A percentile compares a stretch with the other conserved stretches of the same genome.
Conservation (phyloP, 2,888 invertebrate genomes). For the Malacosoma neustria region DNA sequence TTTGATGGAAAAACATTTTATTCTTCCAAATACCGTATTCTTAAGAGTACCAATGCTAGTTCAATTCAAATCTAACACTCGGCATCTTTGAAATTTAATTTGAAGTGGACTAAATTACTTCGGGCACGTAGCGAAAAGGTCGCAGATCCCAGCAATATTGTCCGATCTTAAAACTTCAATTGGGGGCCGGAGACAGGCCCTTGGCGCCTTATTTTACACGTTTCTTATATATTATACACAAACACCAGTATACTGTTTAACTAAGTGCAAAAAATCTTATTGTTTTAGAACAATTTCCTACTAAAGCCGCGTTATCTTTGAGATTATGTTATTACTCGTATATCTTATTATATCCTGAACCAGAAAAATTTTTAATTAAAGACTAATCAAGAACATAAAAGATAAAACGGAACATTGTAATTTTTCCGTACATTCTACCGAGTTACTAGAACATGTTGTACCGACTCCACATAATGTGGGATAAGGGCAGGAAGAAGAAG, state of each 20-base stretch:
- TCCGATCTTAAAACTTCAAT: background rate
- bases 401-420: too few species aligned
- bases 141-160: background rate
- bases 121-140: background rate
- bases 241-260: background rate
- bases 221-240: background rate
- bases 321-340: too few species aligned
- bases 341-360: too few species aligned
- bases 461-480: too few species aligned
- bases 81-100: background rate
- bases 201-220: background rate
- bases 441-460: too few species aligned
- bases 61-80: background rate
- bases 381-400: too few species aligned
- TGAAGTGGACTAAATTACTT: background rate
- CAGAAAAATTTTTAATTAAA: too few species aligned
- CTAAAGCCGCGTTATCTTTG: too few species aligned
- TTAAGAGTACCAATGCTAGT: background rate
- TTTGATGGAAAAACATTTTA: background rate
- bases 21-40: background rate
- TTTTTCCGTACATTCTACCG: too few species aligned
- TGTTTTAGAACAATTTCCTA: background rate
- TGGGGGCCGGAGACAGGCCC: background rate
- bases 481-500: too few species aligned
- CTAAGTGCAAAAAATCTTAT: background rate